A percentile compares a stretch with the other conserved stretches of the same genome.
Evolutionary conservation across 2,113 vertebrate genomes (phyloP).

Genomic region (Sigmodon hispidus): DNA sequence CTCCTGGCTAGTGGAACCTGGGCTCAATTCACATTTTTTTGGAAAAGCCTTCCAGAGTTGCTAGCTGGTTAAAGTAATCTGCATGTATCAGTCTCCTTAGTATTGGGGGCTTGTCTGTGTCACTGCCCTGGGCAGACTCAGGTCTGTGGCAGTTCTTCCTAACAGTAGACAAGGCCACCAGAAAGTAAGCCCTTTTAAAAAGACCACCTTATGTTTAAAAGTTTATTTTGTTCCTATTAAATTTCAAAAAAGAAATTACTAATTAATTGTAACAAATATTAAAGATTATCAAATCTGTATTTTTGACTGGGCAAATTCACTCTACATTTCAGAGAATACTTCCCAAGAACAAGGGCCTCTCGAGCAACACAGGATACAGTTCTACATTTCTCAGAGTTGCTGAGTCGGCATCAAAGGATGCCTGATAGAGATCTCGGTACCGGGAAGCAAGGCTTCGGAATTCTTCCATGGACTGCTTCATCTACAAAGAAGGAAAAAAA

Average conservation of each 20-base stretch:
- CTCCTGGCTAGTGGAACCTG: too few species aligned
- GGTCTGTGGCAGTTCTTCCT: background rate
- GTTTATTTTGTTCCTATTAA: background rate
- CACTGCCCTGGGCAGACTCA: background rate
- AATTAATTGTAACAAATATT: constrained; percentile 38
- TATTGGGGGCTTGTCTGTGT: background rate
- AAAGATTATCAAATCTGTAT: background rate
- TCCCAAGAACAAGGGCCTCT: background rate
- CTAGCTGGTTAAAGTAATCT: background rate
- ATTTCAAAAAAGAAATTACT: constrained; percentile 27
- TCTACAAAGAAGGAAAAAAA: constrained; percentile 84
- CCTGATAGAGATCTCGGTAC: constrained; percentile 97
- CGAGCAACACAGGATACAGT: constrained; percentile 91
- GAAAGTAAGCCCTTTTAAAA: background rate
- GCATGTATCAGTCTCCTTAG: background rate
- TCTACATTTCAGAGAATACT: background rate
- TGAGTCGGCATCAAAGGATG: constrained; percentile 97
- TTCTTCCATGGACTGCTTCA: constrained; percentile 98
- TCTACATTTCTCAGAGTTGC: constrained; percentile 96
- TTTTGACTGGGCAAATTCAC: background rate
- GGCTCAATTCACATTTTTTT: background rate
- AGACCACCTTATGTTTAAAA: background rate
- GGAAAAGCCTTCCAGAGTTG: background rate
- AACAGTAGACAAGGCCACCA: background rate
- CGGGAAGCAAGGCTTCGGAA: constrained; percentile 93